Conservation (phyloP, 2,888 invertebrate species). For the Nephrotoma appendiculata region DNA sequence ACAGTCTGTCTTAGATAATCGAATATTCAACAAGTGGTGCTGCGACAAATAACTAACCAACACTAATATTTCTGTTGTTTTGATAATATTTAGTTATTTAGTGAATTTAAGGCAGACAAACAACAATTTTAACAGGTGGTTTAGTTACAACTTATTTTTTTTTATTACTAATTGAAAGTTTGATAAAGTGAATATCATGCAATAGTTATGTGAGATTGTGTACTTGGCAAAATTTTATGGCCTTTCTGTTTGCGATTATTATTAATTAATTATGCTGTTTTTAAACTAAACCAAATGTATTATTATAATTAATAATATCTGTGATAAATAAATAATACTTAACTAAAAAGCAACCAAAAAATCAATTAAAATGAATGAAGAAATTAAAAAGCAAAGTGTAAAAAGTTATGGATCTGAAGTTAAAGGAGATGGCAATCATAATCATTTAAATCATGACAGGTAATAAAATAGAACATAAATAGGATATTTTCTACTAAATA, state of each 20-base stretch:
- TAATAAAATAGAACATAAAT: neutral
- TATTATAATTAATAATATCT: neutral
- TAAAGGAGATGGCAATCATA: neutral
- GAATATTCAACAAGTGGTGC: neutral
- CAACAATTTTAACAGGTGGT: neutral
- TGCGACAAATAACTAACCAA: neutral
- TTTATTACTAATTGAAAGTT: too few species aligned
- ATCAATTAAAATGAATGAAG: neutral
- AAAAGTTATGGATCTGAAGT: neutral
- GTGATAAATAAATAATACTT: neutral
- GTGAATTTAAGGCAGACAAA: neutral
- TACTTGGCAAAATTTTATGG: neutral
- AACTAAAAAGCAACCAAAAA: neutral
- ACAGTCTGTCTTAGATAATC: neutral
- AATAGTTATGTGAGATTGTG: neutral
- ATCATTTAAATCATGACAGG: neutral
- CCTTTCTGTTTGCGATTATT: neutral
- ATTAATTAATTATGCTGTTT: neutral
- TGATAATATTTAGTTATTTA: neutral
- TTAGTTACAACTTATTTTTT: neutral
- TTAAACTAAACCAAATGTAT: neutral
- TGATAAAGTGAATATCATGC: neutral
- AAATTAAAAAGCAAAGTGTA: neutral
- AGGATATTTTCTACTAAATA: neutral
- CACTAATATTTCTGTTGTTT: neutral